These are phyloP conservation scores for Theretra japonica DNA, from an alignment of 2,888 invertebrate species.

Conservation along the genomic window DNA sequence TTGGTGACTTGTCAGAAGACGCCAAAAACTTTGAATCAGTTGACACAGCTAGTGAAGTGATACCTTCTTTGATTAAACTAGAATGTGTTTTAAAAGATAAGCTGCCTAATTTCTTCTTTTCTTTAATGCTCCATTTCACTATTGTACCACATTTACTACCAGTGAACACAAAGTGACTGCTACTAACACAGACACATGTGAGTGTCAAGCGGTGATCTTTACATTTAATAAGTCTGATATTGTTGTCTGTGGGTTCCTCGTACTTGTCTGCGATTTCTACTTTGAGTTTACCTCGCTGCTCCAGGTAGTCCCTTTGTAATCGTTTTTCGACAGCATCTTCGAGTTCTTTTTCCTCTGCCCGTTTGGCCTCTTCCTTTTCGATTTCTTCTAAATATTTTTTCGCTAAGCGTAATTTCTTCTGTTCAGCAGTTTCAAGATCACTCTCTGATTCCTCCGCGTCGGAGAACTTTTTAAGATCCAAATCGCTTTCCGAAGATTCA, in stretches of 20 bases:
- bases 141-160: slow-evolving; percentile 95
- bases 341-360: slow-evolving; percentile 86
- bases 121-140: slow-evolving; percentile 92
- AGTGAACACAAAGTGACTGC: slow-evolving; percentile 88
- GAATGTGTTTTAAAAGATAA: slow-evolving; percentile 80
- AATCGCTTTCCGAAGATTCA: slow-evolving; percentile 87
- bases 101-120: slow-evolving; percentile 85
- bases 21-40: slow-evolving; percentile 93
- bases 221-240: slow-evolving; percentile 86
- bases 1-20: slow-evolving; percentile 78
- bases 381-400: slow-evolving; percentile 95
- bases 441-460: slow-evolving; percentile 82
- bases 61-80: slow-evolving; percentile 72
- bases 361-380: slow-evolving; percentile 90
- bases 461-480: slow-evolving; percentile 85
- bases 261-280: slow-evolving; percentile 88
- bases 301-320: slow-evolving; percentile 93
- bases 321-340: slow-evolving; percentile 89
- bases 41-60: slow-evolving; percentile 89
- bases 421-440: slow-evolving; percentile 93
- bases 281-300: slow-evolving; percentile 92
- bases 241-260: slow-evolving; percentile 57
- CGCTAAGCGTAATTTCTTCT: slow-evolving; percentile 94
- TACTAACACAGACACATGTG: slow-evolving; percentile 92
- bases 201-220: slow-evolving; percentile 91